Evolutionary conservation across 2,888 invertebrate genomes (phyloP).

Genomic region (Callimorpha dominula): DNA sequence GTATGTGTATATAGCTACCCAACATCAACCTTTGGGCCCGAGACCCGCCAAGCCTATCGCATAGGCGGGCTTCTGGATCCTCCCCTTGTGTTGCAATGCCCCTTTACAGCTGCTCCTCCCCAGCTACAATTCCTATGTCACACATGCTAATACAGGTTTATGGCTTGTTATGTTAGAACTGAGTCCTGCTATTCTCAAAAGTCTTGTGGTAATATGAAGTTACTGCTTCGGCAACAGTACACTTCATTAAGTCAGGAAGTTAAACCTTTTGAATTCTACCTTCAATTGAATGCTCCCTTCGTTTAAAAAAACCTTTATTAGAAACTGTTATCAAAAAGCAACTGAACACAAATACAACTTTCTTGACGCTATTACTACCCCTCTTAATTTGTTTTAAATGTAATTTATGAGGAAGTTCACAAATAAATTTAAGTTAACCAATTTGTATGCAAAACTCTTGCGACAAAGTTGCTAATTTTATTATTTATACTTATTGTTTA

Average conservation of each 20-base stretch:
- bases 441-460: conserved; percentile 45
- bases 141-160: no score
- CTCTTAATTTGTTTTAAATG: conserved; percentile 40
- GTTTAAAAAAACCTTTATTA: conserved; percentile 13
- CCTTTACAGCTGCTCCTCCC: no score
- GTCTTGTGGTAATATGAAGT: no score
- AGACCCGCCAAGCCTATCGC: no score
- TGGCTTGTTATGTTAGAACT: no score
- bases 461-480: conserved; percentile 43
- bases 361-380: conserved; percentile 17
- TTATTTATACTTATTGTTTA: conserved; percentile 41
- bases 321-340: conserved; percentile 12
- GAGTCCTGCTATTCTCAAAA: no score
- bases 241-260: neutral
- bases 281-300: neutral
- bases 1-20: no score
- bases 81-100: no score
- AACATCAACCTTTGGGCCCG: no score
- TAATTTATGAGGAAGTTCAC: conserved; percentile 37
- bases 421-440: conserved; percentile 48
- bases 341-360: conserved; percentile 27
- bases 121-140: no score
- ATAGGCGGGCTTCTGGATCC: no score
- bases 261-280: neutral
- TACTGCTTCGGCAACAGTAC: no score